Percentiles rank a stretch among this genome's conserved stretches.
These are phyloP conservation scores for Ennomos quercinarius DNA, from an alignment of 2,888 invertebrate species.

Conservation along the genomic window DNA sequence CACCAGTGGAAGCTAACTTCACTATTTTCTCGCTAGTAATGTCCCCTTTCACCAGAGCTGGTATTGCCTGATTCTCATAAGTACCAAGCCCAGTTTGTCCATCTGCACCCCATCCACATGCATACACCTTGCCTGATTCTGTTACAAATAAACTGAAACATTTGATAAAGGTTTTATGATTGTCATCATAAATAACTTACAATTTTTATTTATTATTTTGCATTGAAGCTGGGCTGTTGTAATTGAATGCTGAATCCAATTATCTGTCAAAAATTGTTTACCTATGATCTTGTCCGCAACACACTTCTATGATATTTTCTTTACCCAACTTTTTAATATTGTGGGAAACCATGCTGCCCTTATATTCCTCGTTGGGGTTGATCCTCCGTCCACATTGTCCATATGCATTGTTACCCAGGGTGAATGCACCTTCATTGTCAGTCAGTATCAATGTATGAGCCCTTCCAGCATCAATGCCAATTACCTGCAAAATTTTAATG, in stretches of 20 bases:
- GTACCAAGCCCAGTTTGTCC: constrained; percentile 96
- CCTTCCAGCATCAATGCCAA: constrained; percentile 90
- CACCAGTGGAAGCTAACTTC: constrained; percentile 91
- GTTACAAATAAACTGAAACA: constrained; percentile 90
- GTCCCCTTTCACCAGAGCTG: constrained; percentile 90
- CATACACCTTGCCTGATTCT: constrained; percentile 91
- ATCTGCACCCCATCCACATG: constrained; percentile 97
- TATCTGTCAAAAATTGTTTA: constrained; percentile 55
- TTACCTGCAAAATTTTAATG: constrained; percentile 55
- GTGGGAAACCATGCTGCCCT: constrained; percentile 87
- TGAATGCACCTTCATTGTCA: constrained; percentile 91
- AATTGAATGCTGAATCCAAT: too few species aligned
- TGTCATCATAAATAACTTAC: too few species aligned
- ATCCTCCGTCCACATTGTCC: constrained; percentile 97
- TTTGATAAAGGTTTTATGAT: constrained; percentile 24
- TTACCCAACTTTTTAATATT: constrained; percentile 87
- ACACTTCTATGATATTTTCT: constrained; percentile 87
- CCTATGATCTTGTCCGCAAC: constrained; percentile 97
- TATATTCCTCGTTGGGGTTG: constrained; percentile 90
- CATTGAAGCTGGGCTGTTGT: too few species aligned
- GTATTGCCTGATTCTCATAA: constrained; percentile 86
- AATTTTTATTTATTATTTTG: too few species aligned
- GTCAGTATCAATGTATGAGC: constrained; percentile 94
- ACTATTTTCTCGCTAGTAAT: constrained; percentile 92
- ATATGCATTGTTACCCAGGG: constrained; percentile 96